A percentile compares a stretch with the other conserved stretches of the same genome.
These are phyloP conservation scores for Alitta virens DNA, from an alignment of 2,888 invertebrate genomes.

Conservation along the genomic window DNA sequence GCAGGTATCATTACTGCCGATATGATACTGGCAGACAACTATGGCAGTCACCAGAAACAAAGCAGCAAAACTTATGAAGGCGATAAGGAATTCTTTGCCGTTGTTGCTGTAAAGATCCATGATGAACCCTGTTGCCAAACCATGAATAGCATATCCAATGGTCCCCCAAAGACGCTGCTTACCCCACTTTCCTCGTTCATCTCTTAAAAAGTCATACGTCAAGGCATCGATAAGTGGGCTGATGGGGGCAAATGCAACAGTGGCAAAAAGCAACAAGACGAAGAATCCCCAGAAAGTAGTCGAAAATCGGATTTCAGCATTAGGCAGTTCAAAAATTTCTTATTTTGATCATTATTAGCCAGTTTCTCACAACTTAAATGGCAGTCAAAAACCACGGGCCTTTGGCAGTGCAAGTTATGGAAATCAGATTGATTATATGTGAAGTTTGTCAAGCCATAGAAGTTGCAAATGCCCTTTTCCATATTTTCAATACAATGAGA, in stretches of 20 bases:
- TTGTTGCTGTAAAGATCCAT: slow-evolving; percentile 34
- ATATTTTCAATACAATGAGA: not conserved
- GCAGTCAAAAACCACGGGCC: not conserved
- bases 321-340: not conserved
- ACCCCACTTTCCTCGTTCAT: slow-evolving; percentile 77
- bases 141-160: slow-evolving; percentile 70
- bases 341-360: not conserved
- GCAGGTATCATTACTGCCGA: slow-evolving; percentile 34
- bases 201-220: slow-evolving; percentile 80
- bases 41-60: slow-evolving; percentile 72
- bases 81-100: slow-evolving; percentile 32
- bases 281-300: slow-evolving; percentile 77
- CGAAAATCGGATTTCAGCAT: slow-evolving; percentile 1
- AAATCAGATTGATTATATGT: slow-evolving; percentile 1
- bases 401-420: slow-evolving; percentile 5
- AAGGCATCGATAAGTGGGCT: slow-evolving; percentile 87
- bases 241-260: slow-evolving; percentile 79
- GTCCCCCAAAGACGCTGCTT: slow-evolving; percentile 86
- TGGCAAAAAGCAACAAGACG: slow-evolving; percentile 74
- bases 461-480: slow-evolving; percentile 15
- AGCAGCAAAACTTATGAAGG: slow-evolving; percentile 59
- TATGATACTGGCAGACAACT: slow-evolving; percentile 61
- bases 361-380: slow-evolving; percentile 1
- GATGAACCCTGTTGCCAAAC: slow-evolving; percentile 44
- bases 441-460: slow-evolving; percentile 10